A percentile compares a stretch with the other conserved stretches of the same genome.
Evolutionary conservation across 2,113 vertebrate genomes (phyloP).

Genomic region (Cheirogaleus medius): DNA sequence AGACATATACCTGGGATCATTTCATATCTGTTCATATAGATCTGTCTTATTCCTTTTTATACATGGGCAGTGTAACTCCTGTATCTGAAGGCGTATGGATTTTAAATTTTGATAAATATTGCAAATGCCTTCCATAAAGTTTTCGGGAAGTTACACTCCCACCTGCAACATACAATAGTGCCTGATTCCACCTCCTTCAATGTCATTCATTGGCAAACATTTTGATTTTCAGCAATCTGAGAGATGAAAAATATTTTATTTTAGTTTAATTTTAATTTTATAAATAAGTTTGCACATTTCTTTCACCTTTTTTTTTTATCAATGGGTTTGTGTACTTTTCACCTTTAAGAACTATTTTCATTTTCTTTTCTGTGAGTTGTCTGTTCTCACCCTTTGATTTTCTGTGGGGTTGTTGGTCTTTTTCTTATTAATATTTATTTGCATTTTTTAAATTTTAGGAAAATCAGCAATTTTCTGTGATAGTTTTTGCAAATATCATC

Average conservation of each 20-base stretch:
- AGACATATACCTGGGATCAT: neutral
- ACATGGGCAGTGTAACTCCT: neutral
- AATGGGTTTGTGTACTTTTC: neutral
- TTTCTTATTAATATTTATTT: neutral
- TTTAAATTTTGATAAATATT: constrained; percentile 22
- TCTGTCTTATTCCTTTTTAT: neutral
- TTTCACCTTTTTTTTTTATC: neutral
- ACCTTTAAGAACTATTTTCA: neutral
- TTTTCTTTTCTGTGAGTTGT: neutral
- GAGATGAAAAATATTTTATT: constrained; percentile 2
- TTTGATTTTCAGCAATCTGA: neutral
- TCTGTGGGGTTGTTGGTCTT: neutral
- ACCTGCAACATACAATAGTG: neutral
- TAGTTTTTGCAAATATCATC: neutral
- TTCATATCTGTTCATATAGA: neutral
- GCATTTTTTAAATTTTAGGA: neutral
- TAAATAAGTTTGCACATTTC: neutral
- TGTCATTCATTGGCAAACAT: neutral
- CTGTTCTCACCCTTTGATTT: neutral
- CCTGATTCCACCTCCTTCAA: neutral
- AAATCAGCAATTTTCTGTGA: neutral
- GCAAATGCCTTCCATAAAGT: neutral
- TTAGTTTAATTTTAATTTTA: neutral
- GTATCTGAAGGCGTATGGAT: neutral
- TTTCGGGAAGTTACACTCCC: neutral